phyloP scores from a whole-genome alignment of 2,113 vertebrate species.

The Psittacula cyanocephala region DNA sequence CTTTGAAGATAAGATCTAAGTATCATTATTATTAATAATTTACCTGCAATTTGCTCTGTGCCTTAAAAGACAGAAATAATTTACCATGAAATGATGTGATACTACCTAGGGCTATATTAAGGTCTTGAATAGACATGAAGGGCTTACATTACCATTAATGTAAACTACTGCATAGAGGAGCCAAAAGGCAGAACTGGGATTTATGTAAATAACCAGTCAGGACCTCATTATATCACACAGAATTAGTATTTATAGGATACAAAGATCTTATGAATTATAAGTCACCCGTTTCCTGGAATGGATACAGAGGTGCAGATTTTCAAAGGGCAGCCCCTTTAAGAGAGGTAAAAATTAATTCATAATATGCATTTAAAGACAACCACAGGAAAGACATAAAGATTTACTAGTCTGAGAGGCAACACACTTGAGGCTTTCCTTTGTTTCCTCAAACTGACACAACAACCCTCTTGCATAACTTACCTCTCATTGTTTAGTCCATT shows the following conservation, averaged over 20 bases:
- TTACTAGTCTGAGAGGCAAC: neutral
- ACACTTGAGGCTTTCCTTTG: neutral
- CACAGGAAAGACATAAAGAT: neutral
- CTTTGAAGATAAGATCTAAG: conserved; percentile 72
- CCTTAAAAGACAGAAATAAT: conserved; percentile 70
- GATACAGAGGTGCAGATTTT: neutral
- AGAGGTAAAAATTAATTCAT: neutral
- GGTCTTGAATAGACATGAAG: conserved; percentile 37
- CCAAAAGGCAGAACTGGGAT: conserved; percentile 11
- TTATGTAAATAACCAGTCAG: conserved; percentile 17
- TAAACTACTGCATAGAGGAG: conserved; percentile 25
- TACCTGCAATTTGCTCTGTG: conserved; percentile 66
- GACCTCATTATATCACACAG: conserved; percentile 18
- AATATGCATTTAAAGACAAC: neutral
- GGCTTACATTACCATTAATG: conserved; percentile 23
- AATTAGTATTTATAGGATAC: conserved; percentile 35
- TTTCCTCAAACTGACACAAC: neutral
- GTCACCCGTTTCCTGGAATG: neutral
- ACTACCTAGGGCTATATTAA: conserved; percentile 58
- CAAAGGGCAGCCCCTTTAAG: neutral
- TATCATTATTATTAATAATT: conserved; percentile 68
- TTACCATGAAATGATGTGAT: conserved; percentile 61
- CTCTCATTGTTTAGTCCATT: conserved; percentile 3
- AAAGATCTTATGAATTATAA: conserved; percentile 1
- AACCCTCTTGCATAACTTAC: neutral